Evolutionary conservation across 2,888 invertebrate species (phyloP).

Genomic region (Coenonympha glycerion): DNA sequence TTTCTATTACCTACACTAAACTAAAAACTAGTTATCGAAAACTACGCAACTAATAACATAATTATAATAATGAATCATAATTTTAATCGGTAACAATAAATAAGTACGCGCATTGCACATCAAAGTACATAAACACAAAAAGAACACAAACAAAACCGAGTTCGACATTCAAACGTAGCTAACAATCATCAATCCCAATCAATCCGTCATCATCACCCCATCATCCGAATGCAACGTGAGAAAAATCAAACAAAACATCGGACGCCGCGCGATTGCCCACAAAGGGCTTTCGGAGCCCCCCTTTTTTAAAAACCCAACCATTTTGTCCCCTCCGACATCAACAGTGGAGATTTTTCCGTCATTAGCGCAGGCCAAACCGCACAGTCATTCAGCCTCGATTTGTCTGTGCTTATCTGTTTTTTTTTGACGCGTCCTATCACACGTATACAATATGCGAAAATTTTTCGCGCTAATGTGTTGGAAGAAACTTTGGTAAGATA

Average conservation of each 20-base stretch:
- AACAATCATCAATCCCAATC: constrained; percentile 71
- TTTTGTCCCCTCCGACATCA: constrained; percentile 51
- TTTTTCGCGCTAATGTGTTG: constrained; percentile 67
- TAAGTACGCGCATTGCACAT: not conserved
- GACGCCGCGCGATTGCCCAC: constrained; percentile 55
- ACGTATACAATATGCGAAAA: constrained; percentile 68
- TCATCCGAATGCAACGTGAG: constrained; percentile 59
- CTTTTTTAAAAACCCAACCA: constrained; percentile 55
- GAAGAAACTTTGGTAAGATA: constrained; percentile 64
- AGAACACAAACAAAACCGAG: constrained; percentile 4
- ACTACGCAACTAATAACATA: too few relatives aligned
- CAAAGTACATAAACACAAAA: not conserved
- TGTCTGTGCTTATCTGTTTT: constrained; percentile 69
- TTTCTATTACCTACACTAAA: too few relatives aligned
- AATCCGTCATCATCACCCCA: constrained; percentile 54
- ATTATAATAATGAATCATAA: too few relatives aligned
- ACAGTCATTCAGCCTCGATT: constrained; percentile 66
- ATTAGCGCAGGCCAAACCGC: constrained; percentile 54
- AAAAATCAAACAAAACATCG: constrained; percentile 64
- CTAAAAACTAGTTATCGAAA: too few relatives aligned
- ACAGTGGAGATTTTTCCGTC: constrained; percentile 66
- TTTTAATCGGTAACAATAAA: too few relatives aligned
- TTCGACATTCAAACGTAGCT: constrained; percentile 29
- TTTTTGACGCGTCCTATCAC: constrained; percentile 54
- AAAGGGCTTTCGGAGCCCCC: constrained; percentile 48